phyloP scores from a whole-genome alignment of 1,140 invertebrate genomes.

The Sarcophaga bullata region DNA sequence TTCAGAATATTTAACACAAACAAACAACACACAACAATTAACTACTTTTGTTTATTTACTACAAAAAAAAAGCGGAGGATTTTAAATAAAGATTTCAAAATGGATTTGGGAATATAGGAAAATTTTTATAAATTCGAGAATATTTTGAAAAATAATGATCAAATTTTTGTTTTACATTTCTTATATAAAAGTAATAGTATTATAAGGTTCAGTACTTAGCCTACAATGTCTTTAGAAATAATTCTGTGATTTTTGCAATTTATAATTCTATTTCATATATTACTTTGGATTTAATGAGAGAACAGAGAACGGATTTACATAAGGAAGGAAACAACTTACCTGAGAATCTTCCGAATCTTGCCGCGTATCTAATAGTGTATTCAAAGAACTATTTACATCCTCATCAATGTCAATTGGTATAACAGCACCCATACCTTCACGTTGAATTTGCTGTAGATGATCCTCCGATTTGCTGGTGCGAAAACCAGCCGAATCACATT shows the following conservation, averaged over 20 bases:
- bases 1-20: neutral
- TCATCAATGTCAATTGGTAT: conserved; percentile 92
- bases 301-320: neutral
- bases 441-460: conserved; percentile 76
- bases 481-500: conserved; percentile 68
- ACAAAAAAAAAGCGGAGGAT: neutral
- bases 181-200: neutral
- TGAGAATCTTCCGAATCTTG: conserved; percentile 72
- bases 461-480: conserved; percentile 87
- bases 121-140: no score
- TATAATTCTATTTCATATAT: neutral
- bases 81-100: neutral
- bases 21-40: neutral
- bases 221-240: neutral
- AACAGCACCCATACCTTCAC: conserved; percentile 68
- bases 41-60: conserved; percentile 7
- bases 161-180: no score
- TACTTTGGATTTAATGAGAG: conserved; percentile 38
- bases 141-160: no score
- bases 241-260: neutral
- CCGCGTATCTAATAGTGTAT: conserved; percentile 86
- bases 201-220: neutral
- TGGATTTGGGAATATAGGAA: no score
- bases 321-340: conserved; percentile 51
- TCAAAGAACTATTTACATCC: conserved; percentile 90